phyloP scores from a whole-genome alignment of 2,797 vertebrate genomes.

The Hirundo rustica region DNA sequence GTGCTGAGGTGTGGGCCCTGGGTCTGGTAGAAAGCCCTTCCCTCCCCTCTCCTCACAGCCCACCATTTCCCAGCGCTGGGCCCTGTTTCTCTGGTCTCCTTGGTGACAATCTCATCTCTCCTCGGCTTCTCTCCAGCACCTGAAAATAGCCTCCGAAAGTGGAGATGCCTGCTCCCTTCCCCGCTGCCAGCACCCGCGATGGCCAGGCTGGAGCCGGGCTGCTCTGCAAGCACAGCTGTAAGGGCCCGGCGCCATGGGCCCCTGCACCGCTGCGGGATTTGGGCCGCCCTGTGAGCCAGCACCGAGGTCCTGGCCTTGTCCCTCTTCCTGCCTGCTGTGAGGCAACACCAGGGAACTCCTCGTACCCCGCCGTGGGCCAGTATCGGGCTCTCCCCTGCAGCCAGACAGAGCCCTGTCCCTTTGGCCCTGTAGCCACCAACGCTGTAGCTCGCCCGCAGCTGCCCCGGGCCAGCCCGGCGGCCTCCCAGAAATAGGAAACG shows the following conservation, averaged over 20 bases:
- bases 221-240: neutral
- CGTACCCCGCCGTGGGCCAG: rapidly evolving
- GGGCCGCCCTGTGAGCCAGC: neutral
- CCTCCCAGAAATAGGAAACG: constrained; percentile 10
- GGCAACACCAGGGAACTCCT: neutral
- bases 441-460: neutral
- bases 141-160: constrained; percentile 69
- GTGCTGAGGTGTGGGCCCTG: neutral
- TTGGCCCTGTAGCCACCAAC: neutral
- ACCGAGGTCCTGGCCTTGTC: rapidly evolving
- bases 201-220: neutral
- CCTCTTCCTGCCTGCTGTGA: neutral
- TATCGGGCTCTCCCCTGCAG: neutral
- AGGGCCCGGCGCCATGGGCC: neutral
- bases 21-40: neutral
- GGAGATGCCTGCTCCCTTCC: constrained; percentile 47
- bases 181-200: neutral
- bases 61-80: neutral
- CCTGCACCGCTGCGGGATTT: rapidly evolving
- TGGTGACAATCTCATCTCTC: constrained; percentile 52
- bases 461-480: neutral
- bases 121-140: constrained; percentile 60
- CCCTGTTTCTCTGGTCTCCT: constrained; percentile 57
- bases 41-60: neutral
- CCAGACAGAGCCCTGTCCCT: neutral